Evolutionary conservation across 2,888 invertebrate species (phyloP).

Genomic region (Caenorhabditis doughertyi): DNA sequence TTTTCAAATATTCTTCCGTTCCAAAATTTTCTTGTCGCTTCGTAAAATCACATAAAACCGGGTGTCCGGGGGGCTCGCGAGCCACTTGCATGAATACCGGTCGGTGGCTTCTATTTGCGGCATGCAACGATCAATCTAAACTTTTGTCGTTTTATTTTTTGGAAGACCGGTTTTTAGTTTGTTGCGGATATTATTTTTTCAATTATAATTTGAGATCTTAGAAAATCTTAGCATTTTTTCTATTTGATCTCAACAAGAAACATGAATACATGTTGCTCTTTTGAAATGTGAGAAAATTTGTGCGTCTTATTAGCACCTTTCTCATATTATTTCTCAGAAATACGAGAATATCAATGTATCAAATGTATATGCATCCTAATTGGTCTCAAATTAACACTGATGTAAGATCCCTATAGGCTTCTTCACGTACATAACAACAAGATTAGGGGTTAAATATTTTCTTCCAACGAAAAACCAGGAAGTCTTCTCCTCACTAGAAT

Average conservation of each 20-base stretch:
- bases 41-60: neutral
- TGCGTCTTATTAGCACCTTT: too few species aligned
- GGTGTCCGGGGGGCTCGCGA: constrained; percentile 16
- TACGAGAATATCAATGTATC: neutral
- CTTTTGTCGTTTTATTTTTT: constrained; percentile 48
- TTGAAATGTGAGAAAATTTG: neutral
- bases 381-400: neutral
- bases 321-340: neutral
- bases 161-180: constrained; percentile 44
- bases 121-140: constrained; percentile 44
- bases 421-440: too few species aligned
- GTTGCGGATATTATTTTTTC: constrained; percentile 5
- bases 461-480: neutral
- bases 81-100: constrained; percentile 56
- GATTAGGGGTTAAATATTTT: neutral
- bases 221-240: too few species aligned
- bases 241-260: too few species aligned
- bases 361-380: too few species aligned
- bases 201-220: neutral
- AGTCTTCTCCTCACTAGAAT: neutral
- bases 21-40: neutral
- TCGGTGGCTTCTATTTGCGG: constrained; percentile 54
- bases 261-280: neutral
- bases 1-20: neutral
- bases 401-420: too few species aligned